Evolutionary conservation across 2,113 vertebrate genomes (phyloP).

Genomic region (Eupsittula cactorum): DNA sequence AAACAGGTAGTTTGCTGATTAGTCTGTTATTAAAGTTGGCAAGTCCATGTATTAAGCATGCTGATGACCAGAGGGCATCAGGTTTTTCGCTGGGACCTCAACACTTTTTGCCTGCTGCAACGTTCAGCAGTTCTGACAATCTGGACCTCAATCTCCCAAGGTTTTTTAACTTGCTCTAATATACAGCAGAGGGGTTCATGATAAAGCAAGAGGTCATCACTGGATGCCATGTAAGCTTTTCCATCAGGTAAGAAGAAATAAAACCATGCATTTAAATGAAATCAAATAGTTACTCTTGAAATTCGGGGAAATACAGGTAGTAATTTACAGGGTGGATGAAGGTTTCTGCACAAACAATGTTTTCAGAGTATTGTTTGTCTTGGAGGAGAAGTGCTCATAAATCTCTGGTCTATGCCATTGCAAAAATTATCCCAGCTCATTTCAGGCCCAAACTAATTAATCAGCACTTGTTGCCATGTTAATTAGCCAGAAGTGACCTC

Average conservation of each 20-base stretch:
- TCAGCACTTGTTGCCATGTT: constrained; percentile 58
- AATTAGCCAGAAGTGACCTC: constrained; percentile 66
- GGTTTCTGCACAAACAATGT: neutral
- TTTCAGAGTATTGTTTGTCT: constrained; percentile 46
- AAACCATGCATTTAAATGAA: neutral
- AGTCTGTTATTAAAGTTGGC: neutral
- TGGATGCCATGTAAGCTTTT: neutral
- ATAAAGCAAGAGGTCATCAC: neutral
- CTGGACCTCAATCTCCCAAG: neutral
- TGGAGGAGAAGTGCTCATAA: constrained; percentile 20
- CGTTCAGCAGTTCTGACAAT: neutral
- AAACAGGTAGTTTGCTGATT: neutral
- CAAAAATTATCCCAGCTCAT: constrained; percentile 39
- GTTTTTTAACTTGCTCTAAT: neutral
- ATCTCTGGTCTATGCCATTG: neutral
- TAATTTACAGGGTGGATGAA: constrained; percentile 14
- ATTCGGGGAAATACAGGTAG: constrained; percentile 3
- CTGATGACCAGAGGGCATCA: neutral
- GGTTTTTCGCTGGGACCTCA: neutral
- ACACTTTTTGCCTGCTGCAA: neutral
- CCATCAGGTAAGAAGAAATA: neutral
- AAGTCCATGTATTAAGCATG: neutral
- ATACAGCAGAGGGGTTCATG: neutral
- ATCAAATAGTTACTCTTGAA: neutral
- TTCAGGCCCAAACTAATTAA: constrained; percentile 52